Evolutionary conservation across 23 tunicate species (phyloP), one percentile per base, ranked within the genome.

Genomic region (Styela clava): DNA sequence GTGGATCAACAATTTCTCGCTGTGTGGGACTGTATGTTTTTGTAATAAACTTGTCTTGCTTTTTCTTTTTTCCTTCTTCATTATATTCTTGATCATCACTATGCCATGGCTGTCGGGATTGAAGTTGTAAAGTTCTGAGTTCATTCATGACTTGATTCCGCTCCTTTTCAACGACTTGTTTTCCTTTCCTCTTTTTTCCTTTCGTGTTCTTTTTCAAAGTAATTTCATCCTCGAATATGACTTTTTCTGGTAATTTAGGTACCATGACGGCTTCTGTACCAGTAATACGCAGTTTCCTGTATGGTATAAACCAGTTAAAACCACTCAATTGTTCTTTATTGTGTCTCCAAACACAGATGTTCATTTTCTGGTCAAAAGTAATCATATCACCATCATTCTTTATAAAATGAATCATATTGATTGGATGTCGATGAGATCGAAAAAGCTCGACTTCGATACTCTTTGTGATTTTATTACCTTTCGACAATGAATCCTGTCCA

Each of bases 301-400:
- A 85, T 65, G 95, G 95, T 35, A 61, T 71, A 52, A 89, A 85
- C 95, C 95, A 89, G 3, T 88, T 85, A 77, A 81, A 85, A 24
- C 79, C 82, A 44, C 68, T 85, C 21, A 89, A 56, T 21, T 74
- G 51, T 68, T 85, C 86, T 25, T 78, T 24, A n/a, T 85, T 63
- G 36, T 89, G 73, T 62, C 69, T 85, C 95, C 95, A 89, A 34
- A 68, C 56, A 61, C 83, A 81, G 32, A 89, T 61, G 35, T 74
- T 81, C 34, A 79, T 68, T 16, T 32, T 31, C 31, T 61, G 22
- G 79, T 89, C 95, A 27, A 89, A 33, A 20, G 86, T 74, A 74
- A 89, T 74, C 89, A 89, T 85, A 64, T 85, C 89, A 20, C 69
- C 88, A 27, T 62, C 21, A 34, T 89, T 89, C 29, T 61, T 74